Conservation (phyloP, 2,888 invertebrate species). For the Syritta pipiens region DNA sequence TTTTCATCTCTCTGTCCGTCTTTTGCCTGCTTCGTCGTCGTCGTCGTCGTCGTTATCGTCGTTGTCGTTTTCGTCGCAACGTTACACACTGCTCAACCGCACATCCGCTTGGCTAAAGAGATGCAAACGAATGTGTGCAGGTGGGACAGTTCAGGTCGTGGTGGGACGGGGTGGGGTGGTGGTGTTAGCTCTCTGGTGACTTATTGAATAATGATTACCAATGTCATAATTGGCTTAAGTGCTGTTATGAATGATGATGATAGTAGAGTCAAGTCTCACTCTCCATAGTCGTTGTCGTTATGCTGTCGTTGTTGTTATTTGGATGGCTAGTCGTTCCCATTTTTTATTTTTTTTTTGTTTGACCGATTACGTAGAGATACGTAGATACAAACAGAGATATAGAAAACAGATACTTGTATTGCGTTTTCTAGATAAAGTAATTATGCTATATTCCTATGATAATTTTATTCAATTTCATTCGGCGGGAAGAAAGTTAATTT, state of each 20-base stretch:
- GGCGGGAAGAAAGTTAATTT: slow-evolving; percentile 30
- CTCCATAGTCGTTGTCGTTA: background rate
- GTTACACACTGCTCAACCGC: no score
- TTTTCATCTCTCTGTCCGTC: no score
- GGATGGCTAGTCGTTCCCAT: no score
- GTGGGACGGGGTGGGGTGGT: background rate
- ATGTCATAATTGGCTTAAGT: slow-evolving; percentile 56
- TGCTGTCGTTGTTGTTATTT: no score
- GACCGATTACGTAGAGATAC: background rate
- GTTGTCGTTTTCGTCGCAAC: no score
- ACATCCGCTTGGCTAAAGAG: no score
- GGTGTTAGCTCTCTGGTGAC: slow-evolving; percentile 1
- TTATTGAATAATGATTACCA: slow-evolving; percentile 54
- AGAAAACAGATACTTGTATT: background rate
- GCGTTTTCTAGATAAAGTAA: background rate
- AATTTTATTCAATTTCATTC: slow-evolving; percentile 10
- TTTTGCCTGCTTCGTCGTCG: no score
- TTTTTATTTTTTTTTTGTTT: background rate
- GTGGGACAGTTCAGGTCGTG: background rate
- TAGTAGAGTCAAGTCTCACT: background rate
- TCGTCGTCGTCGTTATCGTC: no score
- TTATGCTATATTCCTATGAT: slow-evolving; percentile 24
- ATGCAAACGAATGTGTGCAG: background rate
- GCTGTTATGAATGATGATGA: slow-evolving; percentile 42
- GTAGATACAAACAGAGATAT: background rate